A percentile compares a stretch with the other conserved stretches of the same genome.
phyloP scores from a whole-genome alignment of 2,797 vertebrate genomes.

The Okamejei kenojei region DNA sequence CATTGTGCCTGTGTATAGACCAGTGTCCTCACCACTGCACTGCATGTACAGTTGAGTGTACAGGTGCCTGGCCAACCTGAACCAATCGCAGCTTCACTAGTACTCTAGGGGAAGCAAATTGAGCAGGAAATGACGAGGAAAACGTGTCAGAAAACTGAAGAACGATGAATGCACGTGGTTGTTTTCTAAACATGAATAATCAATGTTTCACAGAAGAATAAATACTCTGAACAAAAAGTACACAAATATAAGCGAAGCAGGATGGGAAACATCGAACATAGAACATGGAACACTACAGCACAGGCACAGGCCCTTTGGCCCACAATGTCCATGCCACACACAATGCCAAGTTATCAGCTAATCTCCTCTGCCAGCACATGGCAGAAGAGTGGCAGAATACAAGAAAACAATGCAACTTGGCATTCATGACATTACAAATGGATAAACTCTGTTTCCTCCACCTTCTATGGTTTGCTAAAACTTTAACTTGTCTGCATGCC shows the following conservation, averaged over 20 bases:
- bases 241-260: neutral
- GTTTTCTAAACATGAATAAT: neutral
- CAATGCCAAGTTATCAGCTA: no score
- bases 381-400: neutral
- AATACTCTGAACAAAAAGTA: neutral
- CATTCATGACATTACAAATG: neutral
- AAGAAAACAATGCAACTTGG: neutral
- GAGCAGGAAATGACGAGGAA: neutral
- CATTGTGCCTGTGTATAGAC: neutral
- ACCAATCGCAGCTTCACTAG: neutral
- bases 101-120: no score
- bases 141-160: neutral
- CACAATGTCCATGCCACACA: no score
- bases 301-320: no score
- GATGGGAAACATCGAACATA: neutral
- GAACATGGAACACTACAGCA: no score
- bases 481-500: conserved; percentile 65
- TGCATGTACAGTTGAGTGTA: neutral
- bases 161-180: neutral
- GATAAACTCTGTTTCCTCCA: neutral
- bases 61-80: neutral
- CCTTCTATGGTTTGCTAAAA: neutral
- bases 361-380: no score
- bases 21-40: neutral
- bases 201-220: neutral